These are phyloP conservation scores for Sylvia borin DNA, from an alignment of 2,797 vertebrate genomes.

Conservation along the genomic window DNA sequence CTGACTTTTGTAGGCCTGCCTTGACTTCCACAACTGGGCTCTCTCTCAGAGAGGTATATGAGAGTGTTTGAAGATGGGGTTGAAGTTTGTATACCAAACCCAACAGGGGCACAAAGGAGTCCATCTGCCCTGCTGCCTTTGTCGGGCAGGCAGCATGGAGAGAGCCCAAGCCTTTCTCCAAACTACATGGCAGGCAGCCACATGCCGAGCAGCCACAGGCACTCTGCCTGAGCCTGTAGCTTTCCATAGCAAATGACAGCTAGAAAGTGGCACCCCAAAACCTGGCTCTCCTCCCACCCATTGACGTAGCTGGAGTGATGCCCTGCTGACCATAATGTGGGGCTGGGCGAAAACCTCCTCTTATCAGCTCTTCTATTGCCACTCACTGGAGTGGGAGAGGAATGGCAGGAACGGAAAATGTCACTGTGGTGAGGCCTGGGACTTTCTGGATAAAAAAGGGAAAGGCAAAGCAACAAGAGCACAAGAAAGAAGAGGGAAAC, in stretches of 20 bases:
- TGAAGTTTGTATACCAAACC: not conserved
- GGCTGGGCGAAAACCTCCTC: not conserved
- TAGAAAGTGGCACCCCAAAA: not conserved
- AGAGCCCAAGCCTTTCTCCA: not conserved
- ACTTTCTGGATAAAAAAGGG: not conserved
- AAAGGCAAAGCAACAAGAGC: not conserved
- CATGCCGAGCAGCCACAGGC: not conserved
- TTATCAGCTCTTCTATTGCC: not conserved
- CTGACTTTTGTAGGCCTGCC: not conserved
- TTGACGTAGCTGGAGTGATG: not conserved
- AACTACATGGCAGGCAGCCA: not conserved
- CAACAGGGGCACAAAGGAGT: accelerated
- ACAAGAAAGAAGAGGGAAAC: not conserved
- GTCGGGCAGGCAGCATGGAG: not conserved
- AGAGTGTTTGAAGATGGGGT: not conserved
- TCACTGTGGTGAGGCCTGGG: not conserved
- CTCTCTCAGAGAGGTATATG: not conserved
- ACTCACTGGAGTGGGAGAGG: not conserved
- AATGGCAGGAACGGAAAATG: not conserved
- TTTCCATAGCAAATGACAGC: not conserved
- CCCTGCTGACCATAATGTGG: not conserved
- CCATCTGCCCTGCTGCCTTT: not conserved
- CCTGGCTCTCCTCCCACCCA: not conserved
- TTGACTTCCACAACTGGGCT: not conserved
- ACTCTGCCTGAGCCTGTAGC: not conserved